Percentiles rank a stretch among this genome's conserved stretches.
Evolutionary conservation across 2,113 vertebrate genomes (phyloP).

Genomic region (Bubalus kerabau): DNA sequence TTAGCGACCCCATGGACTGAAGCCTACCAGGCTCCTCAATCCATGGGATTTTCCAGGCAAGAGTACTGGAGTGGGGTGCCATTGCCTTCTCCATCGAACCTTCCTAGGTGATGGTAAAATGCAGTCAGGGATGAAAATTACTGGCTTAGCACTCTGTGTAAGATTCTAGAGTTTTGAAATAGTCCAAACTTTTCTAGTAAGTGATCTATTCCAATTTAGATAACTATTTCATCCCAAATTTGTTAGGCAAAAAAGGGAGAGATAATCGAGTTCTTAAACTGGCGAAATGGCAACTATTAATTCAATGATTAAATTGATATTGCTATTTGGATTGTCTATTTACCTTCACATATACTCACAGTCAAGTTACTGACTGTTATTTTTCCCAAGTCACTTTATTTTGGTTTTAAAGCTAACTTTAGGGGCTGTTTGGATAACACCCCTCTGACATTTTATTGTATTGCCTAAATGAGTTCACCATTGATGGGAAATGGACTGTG

Average conservation of each 20-base stretch:
- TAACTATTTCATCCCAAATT: not conserved
- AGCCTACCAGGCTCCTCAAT: no score
- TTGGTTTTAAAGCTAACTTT: conserved; percentile 39
- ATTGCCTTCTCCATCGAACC: not conserved
- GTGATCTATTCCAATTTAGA: not conserved
- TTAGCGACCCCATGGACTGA: no score
- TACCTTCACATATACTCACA: not conserved
- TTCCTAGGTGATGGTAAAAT: no score
- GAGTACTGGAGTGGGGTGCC: no score
- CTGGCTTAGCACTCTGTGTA: not conserved
- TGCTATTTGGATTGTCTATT: not conserved
- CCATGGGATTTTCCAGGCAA: no score
- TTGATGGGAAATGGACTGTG: not conserved
- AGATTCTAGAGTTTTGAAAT: not conserved
- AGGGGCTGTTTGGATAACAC: not conserved
- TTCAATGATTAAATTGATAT: not conserved
- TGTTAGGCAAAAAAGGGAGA: not conserved
- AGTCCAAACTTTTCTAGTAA: not conserved
- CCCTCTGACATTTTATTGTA: conserved; percentile 12
- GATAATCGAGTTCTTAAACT: not conserved
- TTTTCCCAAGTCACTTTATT: not conserved
- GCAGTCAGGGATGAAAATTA: not conserved
- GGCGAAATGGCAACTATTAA: not conserved
- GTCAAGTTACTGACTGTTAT: not conserved
- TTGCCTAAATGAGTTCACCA: not conserved